Base-by-base conservation (phyloP, 1,140 invertebrate species). In the Drosophila takahashii region DNA sequence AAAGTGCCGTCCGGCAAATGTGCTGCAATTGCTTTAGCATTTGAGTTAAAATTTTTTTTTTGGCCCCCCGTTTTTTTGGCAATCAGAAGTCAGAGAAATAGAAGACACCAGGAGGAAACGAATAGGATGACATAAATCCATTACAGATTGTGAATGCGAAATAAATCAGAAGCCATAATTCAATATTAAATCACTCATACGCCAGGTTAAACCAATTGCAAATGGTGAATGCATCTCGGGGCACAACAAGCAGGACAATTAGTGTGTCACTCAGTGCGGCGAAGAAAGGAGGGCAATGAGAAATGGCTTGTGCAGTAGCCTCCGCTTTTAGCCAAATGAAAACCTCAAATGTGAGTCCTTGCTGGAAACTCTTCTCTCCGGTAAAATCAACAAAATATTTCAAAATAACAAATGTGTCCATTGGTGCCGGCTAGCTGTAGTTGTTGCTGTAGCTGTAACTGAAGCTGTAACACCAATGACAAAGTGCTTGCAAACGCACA, bases 171-270 rank as follows among this genome's bases (percentile, higher is more conserved):
- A 75, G 59, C 76, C 84, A 89, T 86, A 86, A 86, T 87, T 86
- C 83, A 86, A 83, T 86, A 86, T 87, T 87, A 86, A 86, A 89
- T 86, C 83, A 87, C 79, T 87, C 83, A 87, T 83, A 86, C 83
- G 83, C 79, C 83, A 83, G 83, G 83, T 77, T 69, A 87, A 83
- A 83, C 84, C 83, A 89, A 86, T 84, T 84, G 56, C 64, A 61
- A 67, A 53, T 36, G 64, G 58, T 70, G 47, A 70, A 70, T 70
- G 66, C 66, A 61, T 53, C 59, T 52, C 48, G 47, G 56, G 41
- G 42, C 15, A 64, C 61, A 79, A 77, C 74, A 79, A 79, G 69
- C 62, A 78, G 53, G 81, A 83, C 83, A 86, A 86, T 86, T 86
- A 86, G 83, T 86, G 78, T 86, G 81, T 61, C 84, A 87, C 59